Evolutionary conservation across 2,797 vertebrate genomes (phyloP), one percentile per base, ranked within the genome.

Genomic region (Pogoniulus pusillus): DNA sequence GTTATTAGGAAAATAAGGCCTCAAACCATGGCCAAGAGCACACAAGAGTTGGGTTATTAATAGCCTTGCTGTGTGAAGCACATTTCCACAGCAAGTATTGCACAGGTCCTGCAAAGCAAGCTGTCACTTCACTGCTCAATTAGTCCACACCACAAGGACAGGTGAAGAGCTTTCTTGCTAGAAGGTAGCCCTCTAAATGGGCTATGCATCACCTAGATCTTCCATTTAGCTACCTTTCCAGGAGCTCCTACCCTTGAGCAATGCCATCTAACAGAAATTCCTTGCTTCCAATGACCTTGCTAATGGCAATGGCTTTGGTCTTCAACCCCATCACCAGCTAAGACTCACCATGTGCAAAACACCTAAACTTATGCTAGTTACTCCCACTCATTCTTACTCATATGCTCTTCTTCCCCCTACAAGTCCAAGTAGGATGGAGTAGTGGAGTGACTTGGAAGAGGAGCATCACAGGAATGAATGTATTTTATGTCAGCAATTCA

Each of bases 1-100:
- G 34, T 83, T 91, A 90, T 92, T 85, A 92, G 34, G 83, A 92
- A 88, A 95, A 89, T 53, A 82, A 1, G 2, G 32, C 37, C 65
- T 70, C n/a, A 65, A 78, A 76, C 23, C 43, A 26, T n/a, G 30
- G 59, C 47, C 70, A 88, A 87, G 35, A 72, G 43, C 53, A 82
- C 87, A 35, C 41, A 77, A 87, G 60, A 77, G 51, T 51, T 65
- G 30, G 47, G 39, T 80, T 93, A 91, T 91, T 84, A 89, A 80
- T n/a, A 92, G 22, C 24, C 30, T 73, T 84, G 62, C 74, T 64
- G 39, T 29, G 22, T 12, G 37, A 93, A 82, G 82, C 6, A 2
- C 0, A 0, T 78, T 93, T 78, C 70, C 34, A 72, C 37, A 53
- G 82, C 47, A 78, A 57, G 82, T 85, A 73, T 78, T 89, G 63